Percentiles rank a stretch among this genome's conserved stretches.
Conservation (phyloP, 2,797 vertebrate genomes). For the Austrolebias charrua region DNA sequence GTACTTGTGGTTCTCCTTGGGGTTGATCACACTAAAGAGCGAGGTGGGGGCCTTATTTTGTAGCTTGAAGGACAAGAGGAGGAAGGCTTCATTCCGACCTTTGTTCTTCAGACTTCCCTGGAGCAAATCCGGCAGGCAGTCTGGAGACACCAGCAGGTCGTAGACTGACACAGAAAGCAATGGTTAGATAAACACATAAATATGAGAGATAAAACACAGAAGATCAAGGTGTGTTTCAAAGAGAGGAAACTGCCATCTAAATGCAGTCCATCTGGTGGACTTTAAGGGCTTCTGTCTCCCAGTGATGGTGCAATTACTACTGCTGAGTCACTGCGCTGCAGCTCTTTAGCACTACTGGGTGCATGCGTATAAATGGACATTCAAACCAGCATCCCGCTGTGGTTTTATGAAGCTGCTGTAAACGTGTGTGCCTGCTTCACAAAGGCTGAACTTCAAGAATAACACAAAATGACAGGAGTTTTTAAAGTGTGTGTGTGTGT, state of each 20-base stretch:
- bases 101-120: slow-evolving; percentile 86
- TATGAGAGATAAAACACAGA: not conserved
- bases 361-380: slow-evolving; percentile 4
- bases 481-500: no score
- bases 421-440: slow-evolving; percentile 17
- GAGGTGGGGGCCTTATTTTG: slow-evolving; percentile 76
- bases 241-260: not conserved
- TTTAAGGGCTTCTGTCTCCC: slow-evolving; percentile 8
- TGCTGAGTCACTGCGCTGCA: slow-evolving; percentile 42
- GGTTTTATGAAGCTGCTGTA: slow-evolving; percentile 53
- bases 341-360: slow-evolving; percentile 37
- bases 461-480: slow-evolving; percentile 39
- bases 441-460: slow-evolving; percentile 29
- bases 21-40: slow-evolving; percentile 87
- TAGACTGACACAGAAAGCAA: slow-evolving; percentile 82
- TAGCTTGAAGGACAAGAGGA: slow-evolving; percentile 89
- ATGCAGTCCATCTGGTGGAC: slow-evolving; percentile 12
- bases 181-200: slow-evolving; percentile 20
- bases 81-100: slow-evolving; percentile 84
- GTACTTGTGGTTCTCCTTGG: slow-evolving; percentile 87
- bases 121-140: slow-evolving; percentile 85
- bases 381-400: slow-evolving; percentile 51
- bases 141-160: slow-evolving; percentile 89
- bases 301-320: slow-evolving; percentile 8
- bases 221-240: slow-evolving; percentile 1